phyloP scores from a whole-genome alignment of 2,888 invertebrate genomes.

The Herminia tarsipennalis region DNA sequence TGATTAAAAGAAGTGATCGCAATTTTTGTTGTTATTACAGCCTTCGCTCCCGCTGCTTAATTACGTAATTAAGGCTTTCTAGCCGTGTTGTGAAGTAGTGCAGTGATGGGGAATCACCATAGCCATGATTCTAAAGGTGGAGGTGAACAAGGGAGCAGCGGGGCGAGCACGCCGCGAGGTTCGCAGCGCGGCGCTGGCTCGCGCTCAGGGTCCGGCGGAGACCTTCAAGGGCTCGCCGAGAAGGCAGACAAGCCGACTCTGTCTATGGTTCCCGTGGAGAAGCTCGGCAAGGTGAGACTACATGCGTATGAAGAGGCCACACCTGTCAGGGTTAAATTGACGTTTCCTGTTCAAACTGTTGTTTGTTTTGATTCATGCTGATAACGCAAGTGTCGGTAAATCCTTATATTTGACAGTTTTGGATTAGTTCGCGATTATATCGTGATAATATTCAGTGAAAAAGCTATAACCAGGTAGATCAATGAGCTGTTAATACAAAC shows the following conservation, averaged over 20 bases:
- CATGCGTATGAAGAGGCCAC: conserved; percentile 32
- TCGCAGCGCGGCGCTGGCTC: conserved; percentile 80
- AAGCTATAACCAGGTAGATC: background rate
- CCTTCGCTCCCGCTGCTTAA: conserved; percentile 15
- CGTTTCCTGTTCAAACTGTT: conserved; percentile 43
- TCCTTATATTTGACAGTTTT: conserved; percentile 37
- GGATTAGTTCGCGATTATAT: conserved; percentile 19
- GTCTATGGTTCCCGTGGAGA: conserved; percentile 90
- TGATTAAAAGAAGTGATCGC: conserved; percentile 23
- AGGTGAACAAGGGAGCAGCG: conserved; percentile 66
- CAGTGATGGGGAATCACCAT: conserved; percentile 71
- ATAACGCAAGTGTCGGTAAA: conserved; percentile 36
- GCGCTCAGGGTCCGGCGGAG: conserved; percentile 88
- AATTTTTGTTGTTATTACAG: conserved; percentile 22
- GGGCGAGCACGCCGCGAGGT: conserved; percentile 71
- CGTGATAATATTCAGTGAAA: background rate
- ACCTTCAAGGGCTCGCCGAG: conserved; percentile 87
- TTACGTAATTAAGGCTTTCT: conserved; percentile 34
- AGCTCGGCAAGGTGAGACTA: conserved; percentile 88
- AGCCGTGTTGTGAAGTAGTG: conserved; percentile 14
- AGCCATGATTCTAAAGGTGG: conserved; percentile 65
- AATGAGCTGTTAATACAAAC: background rate
- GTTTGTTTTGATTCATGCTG: conserved; percentile 45
- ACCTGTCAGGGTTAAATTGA: conserved; percentile 47
- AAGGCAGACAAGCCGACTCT: conserved; percentile 76